Evolutionary conservation across 2,888 invertebrate genomes (phyloP).

Genomic region (Phragmatobia fuliginosa): DNA sequence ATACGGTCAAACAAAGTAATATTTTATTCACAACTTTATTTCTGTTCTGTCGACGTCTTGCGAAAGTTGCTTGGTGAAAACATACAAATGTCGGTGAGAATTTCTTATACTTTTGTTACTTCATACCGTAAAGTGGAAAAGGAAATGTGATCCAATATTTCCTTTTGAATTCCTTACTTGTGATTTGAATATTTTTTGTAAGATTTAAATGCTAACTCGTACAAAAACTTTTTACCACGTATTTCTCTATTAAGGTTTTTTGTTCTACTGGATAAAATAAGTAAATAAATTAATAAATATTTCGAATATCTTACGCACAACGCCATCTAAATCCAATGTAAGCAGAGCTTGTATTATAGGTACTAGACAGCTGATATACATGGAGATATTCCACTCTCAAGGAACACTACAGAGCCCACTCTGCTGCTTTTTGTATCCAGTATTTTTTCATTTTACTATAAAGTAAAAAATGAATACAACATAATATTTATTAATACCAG

Average conservation of each 20-base stretch:
- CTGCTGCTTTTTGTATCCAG: too few relatives aligned
- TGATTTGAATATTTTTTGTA: conserved; percentile 16
- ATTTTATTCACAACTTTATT: conserved; percentile 64
- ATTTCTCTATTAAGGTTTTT: neutral
- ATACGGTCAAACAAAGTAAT: conserved; percentile 60
- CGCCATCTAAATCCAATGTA: too few relatives aligned
- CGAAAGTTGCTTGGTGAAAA: conserved; percentile 43
- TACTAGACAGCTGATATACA: too few relatives aligned
- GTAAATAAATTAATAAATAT: too few relatives aligned
- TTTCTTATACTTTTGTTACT: conserved; percentile 43
- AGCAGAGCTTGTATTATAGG: too few relatives aligned
- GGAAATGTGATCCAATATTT: conserved; percentile 34
- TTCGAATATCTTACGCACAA: too few relatives aligned
- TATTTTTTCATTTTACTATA: too few relatives aligned
- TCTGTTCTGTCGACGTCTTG: conserved; percentile 51
- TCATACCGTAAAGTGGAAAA: conserved; percentile 20
- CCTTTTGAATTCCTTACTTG: conserved; percentile 21
- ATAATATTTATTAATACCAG: too few relatives aligned
- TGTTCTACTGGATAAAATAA: too few relatives aligned
- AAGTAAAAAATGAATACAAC: too few relatives aligned
- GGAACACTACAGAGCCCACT: too few relatives aligned
- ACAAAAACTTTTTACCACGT: neutral
- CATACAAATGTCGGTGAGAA: conserved; percentile 43
- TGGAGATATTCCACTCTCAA: too few relatives aligned
- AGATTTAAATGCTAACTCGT: neutral